Evolutionary conservation across 2,888 invertebrate genomes (phyloP), one percentile per base, ranked within the genome.

Genomic region (Phengaris alcon): DNA sequence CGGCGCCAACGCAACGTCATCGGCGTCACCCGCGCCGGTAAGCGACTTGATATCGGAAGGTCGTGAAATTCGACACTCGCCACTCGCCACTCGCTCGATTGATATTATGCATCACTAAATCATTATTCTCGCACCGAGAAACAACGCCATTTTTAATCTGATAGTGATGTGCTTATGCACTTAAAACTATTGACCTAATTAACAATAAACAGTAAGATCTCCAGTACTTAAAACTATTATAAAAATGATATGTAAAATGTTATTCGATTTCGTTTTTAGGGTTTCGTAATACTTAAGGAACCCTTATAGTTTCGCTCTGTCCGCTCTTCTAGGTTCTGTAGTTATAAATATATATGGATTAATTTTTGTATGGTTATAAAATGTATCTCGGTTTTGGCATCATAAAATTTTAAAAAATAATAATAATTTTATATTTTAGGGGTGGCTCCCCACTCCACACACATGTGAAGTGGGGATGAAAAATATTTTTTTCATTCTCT

Each of bases 1-100:
- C 72, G 90, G 89, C 91, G 91, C 90, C 91, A 84, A 87, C 83
- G 87, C 84, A 83, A 84, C 89, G 88, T 87, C 89, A 87, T 84
- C 83, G 90, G 87, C 90, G 90, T 82, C 90, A n/a, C n/a, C n/a
- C n/a, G n/a, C n/a, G 86, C 80, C 85, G 86, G 92, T 91, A 93
- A 93, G 90, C 88, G 89, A 93, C 88, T 87, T 87, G 84, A 84
- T 85, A 84, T 82, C 84, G 88, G 90, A 93, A 93, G 93, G 93
- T 84, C 92, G 83, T 85, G 92, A 88, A 93, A 93, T 85, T 83
- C 84, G 91, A 93, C 86, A 88, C 87, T 44, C 84, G 84, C 87
- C 86, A 88, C 87, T 44, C 84, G 84, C 87, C 87, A 85, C 85
- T 89, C 89, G 87, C 85, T 87, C 85, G 83, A 82, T 83, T 83